A percentile compares a stretch with the other conserved stretches of the same genome.
Evolutionary conservation across 2,888 invertebrate species (phyloP).

Genomic region (Melikaiella ostensackeni): DNA sequence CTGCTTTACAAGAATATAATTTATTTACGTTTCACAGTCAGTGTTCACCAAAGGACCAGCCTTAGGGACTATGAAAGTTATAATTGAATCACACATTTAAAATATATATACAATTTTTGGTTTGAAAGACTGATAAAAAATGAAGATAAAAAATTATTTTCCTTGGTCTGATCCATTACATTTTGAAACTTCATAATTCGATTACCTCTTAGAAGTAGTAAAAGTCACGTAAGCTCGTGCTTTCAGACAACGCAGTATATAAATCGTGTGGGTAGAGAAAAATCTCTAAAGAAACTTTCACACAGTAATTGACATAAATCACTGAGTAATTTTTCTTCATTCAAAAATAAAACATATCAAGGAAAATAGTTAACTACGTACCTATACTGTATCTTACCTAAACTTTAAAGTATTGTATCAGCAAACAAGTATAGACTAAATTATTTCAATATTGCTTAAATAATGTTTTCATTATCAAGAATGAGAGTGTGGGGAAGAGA

Average conservation of each 20-base stretch:
- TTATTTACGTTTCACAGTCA: too few relatives aligned
- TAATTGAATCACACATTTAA: too few relatives aligned
- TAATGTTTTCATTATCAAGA: too few relatives aligned
- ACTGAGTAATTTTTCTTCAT: conserved; percentile 12
- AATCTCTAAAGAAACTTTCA: conserved; percentile 10
- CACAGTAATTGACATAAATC: conserved; percentile 27
- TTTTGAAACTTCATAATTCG: background rate
- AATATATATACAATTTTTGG: background rate
- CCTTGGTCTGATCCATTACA: background rate
- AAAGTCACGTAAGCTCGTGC: background rate
- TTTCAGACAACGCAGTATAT: background rate
- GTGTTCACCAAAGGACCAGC: too few relatives aligned
- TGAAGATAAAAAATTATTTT: background rate
- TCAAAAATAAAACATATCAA: background rate
- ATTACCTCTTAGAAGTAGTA: background rate
- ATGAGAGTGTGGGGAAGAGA: too few relatives aligned
- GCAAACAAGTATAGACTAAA: too few relatives aligned
- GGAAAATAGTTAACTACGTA: background rate
- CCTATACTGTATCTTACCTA: too few relatives aligned
- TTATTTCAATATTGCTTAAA: too few relatives aligned
- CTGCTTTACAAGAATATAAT: too few relatives aligned
- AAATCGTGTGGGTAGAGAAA: background rate
- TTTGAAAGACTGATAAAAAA: background rate
- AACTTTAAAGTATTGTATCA: too few relatives aligned
- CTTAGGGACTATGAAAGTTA: too few relatives aligned